phyloP scores from a whole-genome alignment of 2,888 invertebrate genomes.

The Temnothorax ravouxi region DNA sequence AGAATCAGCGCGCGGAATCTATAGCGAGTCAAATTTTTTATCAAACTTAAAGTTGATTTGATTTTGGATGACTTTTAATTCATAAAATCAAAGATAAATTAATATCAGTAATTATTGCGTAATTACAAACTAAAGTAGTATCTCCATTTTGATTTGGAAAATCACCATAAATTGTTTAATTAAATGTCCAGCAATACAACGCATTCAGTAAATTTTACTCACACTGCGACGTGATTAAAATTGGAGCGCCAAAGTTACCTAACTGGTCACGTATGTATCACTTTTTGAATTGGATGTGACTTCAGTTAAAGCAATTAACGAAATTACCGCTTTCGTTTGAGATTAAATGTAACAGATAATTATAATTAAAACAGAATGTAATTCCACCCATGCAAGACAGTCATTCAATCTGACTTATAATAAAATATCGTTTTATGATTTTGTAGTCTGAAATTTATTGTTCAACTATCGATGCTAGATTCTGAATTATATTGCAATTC shows the following conservation, averaged over 20 bases:
- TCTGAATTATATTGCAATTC: not conserved
- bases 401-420: conserved; percentile 21
- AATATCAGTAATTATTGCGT: conserved; percentile 5
- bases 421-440: conserved; percentile 22
- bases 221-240: conserved; percentile 38
- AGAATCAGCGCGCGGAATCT: not conserved
- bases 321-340: conserved; percentile 43
- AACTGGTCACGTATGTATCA: conserved; percentile 23
- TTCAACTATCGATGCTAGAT: not conserved
- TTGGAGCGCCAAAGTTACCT: conserved; percentile 29
- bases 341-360: conserved; percentile 49
- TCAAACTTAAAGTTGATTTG: not conserved
- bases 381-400: conserved; percentile 15
- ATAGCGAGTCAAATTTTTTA: not conserved
- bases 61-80: not conserved
- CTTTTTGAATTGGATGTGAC: conserved; percentile 44
- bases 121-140: not conserved
- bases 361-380: conserved; percentile 47
- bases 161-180: conserved; percentile 44
- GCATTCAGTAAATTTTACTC: conserved; percentile 41
- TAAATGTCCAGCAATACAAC: conserved; percentile 30
- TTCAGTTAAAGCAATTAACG: conserved; percentile 55
- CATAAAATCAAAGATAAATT: not conserved
- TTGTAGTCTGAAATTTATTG: not conserved
- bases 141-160: conserved; percentile 32